A percentile compares a stretch with the other conserved stretches of the same genome.
phyloP scores from a whole-genome alignment of 2,888 invertebrate species.

The Hypena proboscidalis region DNA sequence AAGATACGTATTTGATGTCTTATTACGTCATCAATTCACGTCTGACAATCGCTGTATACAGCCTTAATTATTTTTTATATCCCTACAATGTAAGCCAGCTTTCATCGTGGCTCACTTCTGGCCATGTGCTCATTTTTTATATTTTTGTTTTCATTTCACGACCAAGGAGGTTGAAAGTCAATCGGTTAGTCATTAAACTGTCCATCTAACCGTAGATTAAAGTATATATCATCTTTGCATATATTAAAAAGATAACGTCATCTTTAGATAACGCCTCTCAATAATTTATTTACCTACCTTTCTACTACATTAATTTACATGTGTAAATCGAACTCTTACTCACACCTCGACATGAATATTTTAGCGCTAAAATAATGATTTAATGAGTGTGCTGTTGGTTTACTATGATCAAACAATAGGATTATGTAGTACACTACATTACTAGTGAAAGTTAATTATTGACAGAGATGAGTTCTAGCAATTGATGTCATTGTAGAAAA shows the following conservation, averaged over 20 bases:
- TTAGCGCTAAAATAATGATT: conserved; percentile 34
- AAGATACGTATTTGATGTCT: too few relatives aligned
- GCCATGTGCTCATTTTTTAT: conserved; percentile 8
- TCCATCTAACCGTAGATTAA: conserved; percentile 13
- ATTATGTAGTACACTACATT: conserved; percentile 39
- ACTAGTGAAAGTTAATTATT: conserved; percentile 53
- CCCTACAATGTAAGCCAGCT: not conserved
- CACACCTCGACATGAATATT: conserved; percentile 42
- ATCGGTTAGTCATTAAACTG: conserved; percentile 25
- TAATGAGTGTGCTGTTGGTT: conserved; percentile 34
- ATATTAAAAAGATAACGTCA: conserved; percentile 17
- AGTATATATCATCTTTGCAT: conserved; percentile 2
- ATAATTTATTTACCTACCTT: conserved; percentile 32
- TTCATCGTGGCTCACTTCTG: not conserved
- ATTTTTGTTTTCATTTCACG: not conserved
- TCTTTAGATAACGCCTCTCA: conserved; percentile 11
- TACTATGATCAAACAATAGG: conserved; percentile 47
- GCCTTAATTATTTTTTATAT: too few relatives aligned
- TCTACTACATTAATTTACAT: conserved; percentile 38
- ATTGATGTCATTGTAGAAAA: conserved; percentile 26
- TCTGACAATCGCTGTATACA: too few relatives aligned
- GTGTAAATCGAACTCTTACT: conserved; percentile 37
- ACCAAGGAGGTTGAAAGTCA: conserved; percentile 28
- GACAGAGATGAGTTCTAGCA: conserved; percentile 25
- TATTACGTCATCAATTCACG: too few relatives aligned